Evolutionary conservation across 2,113 vertebrate species (phyloP).

Genomic region (Nycticryphes semicollaris): DNA sequence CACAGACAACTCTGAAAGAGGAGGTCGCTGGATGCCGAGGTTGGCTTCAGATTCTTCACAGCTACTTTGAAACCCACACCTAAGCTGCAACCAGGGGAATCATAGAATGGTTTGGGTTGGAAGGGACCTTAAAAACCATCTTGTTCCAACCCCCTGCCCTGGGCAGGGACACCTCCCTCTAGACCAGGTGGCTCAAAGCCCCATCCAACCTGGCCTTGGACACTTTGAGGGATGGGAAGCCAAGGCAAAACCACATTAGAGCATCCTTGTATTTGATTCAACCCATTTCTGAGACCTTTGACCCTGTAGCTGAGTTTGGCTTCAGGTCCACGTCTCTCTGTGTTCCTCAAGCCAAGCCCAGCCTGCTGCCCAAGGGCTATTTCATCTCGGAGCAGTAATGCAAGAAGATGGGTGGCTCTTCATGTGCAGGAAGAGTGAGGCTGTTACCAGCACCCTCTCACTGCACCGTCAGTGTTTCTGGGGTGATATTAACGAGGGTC

Average conservation of each 20-base stretch:
- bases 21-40: rapidly evolving
- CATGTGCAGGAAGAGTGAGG: neutral
- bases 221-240: neutral
- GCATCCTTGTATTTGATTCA: rapidly evolving
- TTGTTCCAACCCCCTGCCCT: neutral
- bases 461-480: rapidly evolving
- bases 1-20: rapidly evolving
- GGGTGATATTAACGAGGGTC: neutral
- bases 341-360: neutral
- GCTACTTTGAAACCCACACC: neutral
- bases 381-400: neutral
- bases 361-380: neutral
- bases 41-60: neutral
- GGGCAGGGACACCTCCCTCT: neutral
- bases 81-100: neutral
- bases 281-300: neutral
- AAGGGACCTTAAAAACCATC: neutral
- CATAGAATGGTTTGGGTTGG: neutral
- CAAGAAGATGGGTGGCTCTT: rapidly evolving
- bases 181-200: neutral
- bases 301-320: neutral
- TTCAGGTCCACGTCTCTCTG: neutral
- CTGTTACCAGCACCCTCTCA: rapidly evolving
- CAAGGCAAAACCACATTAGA: neutral
- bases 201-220: neutral